Evolutionary conservation across 2,113 vertebrate species (phyloP), one percentile per base, ranked within the genome.

Genomic region (Anarhynchus alexandrinus): DNA sequence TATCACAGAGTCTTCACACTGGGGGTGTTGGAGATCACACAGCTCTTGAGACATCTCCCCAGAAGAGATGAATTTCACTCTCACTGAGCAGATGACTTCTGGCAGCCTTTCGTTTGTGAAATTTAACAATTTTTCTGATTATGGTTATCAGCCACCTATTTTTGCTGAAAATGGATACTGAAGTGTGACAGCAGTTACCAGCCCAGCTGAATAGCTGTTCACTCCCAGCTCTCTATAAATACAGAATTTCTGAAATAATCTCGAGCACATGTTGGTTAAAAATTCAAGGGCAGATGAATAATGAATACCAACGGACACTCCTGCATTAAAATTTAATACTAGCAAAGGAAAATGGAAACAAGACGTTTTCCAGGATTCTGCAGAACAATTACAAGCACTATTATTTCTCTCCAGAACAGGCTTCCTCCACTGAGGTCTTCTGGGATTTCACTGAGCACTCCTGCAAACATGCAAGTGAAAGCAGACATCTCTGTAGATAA

Each of bases 251-350:
- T 77, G 62, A 96, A 93, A 94, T 61, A 51, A 87, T 87, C 86
- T 67, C 14, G 5, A 76, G 72, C 69, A 82, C 62, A 49, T 0
- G 3, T 38, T 76, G 40, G 65, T 97, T 95, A 95, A 95, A 96
- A 95, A 96, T 96, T 91, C 93, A 95, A 85, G 78, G 91, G 29
- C 77, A 55, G 62, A 62, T 97, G 95, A 96, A 94, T 95, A 94
- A 96, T 95, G 90, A 90, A 93, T 93, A 54, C 65, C 77, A 82
- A 79, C n/a, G 86, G 94, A 29, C 66, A 72, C 11, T 74, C 54
- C 73, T 95, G 81, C 66, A 91, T 95, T 85, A 85, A 94, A 49
- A 76, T 92, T 73, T 89, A 43, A 42, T 32, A 29, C 30, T 16
- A 58, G 45, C 45, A 49, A 69, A 73, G 36, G 65, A 29, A 95